These are phyloP conservation scores for Nymphalis urticae DNA, from an alignment of 2,888 invertebrate genomes.

Conservation along the genomic window DNA sequence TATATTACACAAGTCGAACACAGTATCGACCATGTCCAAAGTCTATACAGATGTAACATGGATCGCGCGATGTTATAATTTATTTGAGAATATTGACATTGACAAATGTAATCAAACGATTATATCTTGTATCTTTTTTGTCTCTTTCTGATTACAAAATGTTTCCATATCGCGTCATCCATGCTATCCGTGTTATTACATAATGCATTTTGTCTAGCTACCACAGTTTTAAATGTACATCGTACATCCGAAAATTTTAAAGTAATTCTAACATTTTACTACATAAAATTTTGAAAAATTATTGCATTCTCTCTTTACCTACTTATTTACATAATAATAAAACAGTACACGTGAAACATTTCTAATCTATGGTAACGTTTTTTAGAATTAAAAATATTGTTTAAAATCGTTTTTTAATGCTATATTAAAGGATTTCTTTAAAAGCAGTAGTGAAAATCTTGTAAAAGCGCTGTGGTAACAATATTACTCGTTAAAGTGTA, in stretches of 20 bases:
- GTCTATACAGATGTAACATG: slow-evolving; percentile 38
- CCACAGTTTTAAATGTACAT: slow-evolving; percentile 75
- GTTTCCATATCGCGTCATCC: slow-evolving; percentile 28
- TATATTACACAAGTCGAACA: slow-evolving; percentile 69
- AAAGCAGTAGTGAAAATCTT: slow-evolving; percentile 62
- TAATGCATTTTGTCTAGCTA: slow-evolving; percentile 73
- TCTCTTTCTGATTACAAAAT: slow-evolving; percentile 5
- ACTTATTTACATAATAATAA: slow-evolving; percentile 42
- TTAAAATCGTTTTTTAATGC: slow-evolving; percentile 46
- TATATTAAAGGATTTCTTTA: slow-evolving; percentile 45
- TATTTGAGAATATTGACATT: neutral
- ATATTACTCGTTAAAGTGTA: slow-evolving; percentile 52
- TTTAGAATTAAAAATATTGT: slow-evolving; percentile 51
- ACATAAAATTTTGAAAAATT: slow-evolving; percentile 74
- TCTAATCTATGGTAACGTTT: slow-evolving; percentile 43
- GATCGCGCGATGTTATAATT: slow-evolving; percentile 43
- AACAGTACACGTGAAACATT: slow-evolving; percentile 34
- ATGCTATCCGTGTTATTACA: slow-evolving; percentile 43
- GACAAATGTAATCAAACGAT: neutral
- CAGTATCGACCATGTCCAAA: slow-evolving; percentile 49
- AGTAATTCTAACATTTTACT: slow-evolving; percentile 53
- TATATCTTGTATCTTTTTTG: neutral
- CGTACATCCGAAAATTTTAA: slow-evolving; percentile 64
- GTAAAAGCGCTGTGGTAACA: slow-evolving; percentile 65
- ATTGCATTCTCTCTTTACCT: slow-evolving; percentile 67